Conservation (phyloP, 37 sponge, comb jelly and placozoan species). For the Haliclona indistincta region DNA sequence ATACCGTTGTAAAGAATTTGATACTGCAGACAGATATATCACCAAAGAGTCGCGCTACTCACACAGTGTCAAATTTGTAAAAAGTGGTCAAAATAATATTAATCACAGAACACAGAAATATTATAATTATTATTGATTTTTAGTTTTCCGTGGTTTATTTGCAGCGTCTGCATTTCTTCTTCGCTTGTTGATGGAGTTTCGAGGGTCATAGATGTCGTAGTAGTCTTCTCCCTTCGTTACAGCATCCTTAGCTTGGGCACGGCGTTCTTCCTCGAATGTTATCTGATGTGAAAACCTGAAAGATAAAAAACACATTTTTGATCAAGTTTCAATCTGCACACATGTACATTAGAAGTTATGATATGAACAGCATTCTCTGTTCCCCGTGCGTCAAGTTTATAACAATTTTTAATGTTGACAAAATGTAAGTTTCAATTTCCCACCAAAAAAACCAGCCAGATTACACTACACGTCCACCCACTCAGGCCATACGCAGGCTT, state of each 20-base stretch:
- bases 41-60: background rate
- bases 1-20: background rate
- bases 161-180: slow-evolving; percentile 57
- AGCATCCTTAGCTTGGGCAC: slow-evolving; percentile 86
- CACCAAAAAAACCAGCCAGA: too few relatives aligned
- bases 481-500: too few relatives aligned
- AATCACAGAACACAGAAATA: slow-evolving; percentile 1
- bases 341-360: background rate
- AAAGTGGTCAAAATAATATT: too few relatives aligned
- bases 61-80: too few relatives aligned
- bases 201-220: slow-evolving; percentile 95
- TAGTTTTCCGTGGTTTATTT: slow-evolving; percentile 10
- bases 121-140: background rate
- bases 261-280: slow-evolving; percentile 18
- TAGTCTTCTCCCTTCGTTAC: slow-evolving; percentile 78
- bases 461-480: too few relatives aligned
- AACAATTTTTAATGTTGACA: background rate
- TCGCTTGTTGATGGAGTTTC: slow-evolving; percentile 94
- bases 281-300: slow-evolving; percentile 70
- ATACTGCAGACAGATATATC: background rate
- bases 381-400: background rate
- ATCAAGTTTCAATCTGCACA: background rate
- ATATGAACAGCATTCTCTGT: background rate
- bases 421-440: too few relatives aligned
- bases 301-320: background rate